phyloP scores from a whole-genome alignment of 2,888 invertebrate genomes.

The Andrena fulva region DNA sequence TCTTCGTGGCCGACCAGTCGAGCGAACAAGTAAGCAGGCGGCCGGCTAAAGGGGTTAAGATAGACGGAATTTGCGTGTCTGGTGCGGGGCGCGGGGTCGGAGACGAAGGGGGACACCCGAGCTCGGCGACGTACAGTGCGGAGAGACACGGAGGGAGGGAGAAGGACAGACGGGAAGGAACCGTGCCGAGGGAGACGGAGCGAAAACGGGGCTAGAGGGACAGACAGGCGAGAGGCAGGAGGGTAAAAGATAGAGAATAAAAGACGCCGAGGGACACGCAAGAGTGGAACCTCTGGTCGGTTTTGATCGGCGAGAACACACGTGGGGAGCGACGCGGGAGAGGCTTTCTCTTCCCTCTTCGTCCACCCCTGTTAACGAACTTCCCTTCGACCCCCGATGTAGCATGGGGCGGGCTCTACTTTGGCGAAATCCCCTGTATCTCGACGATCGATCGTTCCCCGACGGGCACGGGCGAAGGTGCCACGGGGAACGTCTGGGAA shows the following conservation, averaged over 20 bases:
- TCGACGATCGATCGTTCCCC: constrained; percentile 58
- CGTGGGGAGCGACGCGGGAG: constrained; percentile 62
- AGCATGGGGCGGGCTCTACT: constrained; percentile 3
- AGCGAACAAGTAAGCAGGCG: constrained; percentile 2
- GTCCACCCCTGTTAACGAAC: constrained; percentile 9
- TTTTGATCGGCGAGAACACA: constrained; percentile 62
- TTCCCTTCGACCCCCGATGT: not conserved
- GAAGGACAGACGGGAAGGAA: constrained; percentile 9
- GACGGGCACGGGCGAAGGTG: constrained; percentile 9
- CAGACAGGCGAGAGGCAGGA: constrained; percentile 11
- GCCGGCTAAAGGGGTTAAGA: not conserved
- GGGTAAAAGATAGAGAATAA: constrained; percentile 42
- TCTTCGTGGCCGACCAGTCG: constrained; percentile 1
- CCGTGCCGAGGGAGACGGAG: constrained; percentile 14
- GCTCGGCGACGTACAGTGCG: constrained; percentile 2
- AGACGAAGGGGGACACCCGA: constrained; percentile 33
- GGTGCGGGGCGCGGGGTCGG: not conserved
- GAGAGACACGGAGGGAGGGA: constrained; percentile 25
- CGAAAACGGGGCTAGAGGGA: constrained; percentile 10
- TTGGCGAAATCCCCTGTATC: constrained; percentile 7
- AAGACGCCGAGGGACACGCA: constrained; percentile 31
- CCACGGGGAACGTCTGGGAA: constrained; percentile 35
- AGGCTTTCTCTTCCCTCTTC: not conserved
- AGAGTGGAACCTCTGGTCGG: constrained; percentile 39
- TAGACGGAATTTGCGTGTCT: not conserved